phyloP scores from a whole-genome alignment of 2,888 invertebrate genomes.

The Harpalus rufipes region DNA sequence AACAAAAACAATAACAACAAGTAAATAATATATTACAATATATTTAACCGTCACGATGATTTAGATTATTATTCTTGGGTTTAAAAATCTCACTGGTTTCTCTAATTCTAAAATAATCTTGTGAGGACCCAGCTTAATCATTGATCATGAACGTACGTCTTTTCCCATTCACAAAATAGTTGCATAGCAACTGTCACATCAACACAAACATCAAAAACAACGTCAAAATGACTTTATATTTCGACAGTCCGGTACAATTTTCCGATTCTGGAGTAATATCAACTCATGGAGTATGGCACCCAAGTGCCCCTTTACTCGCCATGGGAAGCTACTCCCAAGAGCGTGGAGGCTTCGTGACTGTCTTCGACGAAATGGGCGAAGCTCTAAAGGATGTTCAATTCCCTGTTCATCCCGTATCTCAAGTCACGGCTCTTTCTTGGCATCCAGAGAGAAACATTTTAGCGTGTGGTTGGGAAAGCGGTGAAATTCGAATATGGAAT shows the following conservation, averaged over 20 bases:
- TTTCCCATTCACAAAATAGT: conserved; percentile 43
- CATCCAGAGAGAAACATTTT: conserved; percentile 91
- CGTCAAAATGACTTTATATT: conserved; percentile 86
- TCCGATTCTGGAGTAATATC: conserved; percentile 87
- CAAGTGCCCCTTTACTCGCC: conserved; percentile 88
- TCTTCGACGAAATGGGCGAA: conserved; percentile 92
- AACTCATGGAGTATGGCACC: conserved; percentile 91
- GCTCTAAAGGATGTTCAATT: conserved; percentile 87
- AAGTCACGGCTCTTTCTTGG: conserved; percentile 92
- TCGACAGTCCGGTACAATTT: conserved; percentile 90
- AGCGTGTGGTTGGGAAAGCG: conserved; percentile 95
- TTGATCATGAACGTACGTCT: conserved; percentile 44
- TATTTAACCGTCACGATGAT: too few species aligned
- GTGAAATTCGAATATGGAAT: conserved; percentile 92
- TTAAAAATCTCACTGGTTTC: too few species aligned
- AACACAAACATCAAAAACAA: conserved; percentile 7
- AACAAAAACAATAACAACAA: too few species aligned
- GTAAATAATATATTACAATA: too few species aligned
- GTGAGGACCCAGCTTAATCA: too few species aligned
- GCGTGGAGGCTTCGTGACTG: conserved; percentile 91
- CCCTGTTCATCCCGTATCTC: conserved; percentile 87
- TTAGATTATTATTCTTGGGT: too few species aligned
- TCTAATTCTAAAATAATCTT: too few species aligned
- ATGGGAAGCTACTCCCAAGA: conserved; percentile 93
- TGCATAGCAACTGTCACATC: conserved; percentile 65